Conservation (phyloP, 2,113 vertebrate species). For the Trachemys scripta region DNA sequence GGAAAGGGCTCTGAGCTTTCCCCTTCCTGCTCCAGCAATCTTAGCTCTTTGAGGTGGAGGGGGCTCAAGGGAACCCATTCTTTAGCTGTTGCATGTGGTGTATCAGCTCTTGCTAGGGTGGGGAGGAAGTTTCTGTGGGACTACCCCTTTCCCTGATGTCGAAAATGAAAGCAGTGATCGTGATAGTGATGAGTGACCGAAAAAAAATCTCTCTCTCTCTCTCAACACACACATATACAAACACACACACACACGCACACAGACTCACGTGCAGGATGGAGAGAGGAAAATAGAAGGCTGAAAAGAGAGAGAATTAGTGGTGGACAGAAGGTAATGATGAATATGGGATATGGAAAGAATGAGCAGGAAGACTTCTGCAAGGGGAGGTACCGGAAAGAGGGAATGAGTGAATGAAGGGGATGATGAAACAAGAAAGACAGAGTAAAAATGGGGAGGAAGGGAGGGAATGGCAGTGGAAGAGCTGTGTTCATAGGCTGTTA, state of each 20-base stretch:
- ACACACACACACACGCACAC: not conserved
- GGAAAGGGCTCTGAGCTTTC: not conserved
- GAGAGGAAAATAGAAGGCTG: not conserved
- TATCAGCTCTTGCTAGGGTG: not conserved
- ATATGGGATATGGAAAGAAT: not conserved
- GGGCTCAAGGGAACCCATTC: not conserved
- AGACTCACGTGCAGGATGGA: not conserved
- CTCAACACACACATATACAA: not conserved
- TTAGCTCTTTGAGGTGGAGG: not conserved
- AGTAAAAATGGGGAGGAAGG: not conserved
- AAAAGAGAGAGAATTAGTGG: not conserved
- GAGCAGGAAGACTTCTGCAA: not conserved
- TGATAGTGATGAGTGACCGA: not conserved
- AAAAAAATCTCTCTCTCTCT: not conserved
- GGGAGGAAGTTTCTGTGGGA: not conserved
- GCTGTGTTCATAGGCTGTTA: not conserved
- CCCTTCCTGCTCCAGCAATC: not conserved
- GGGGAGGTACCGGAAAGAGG: not conserved
- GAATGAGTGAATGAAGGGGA: not conserved
- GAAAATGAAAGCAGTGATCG: not conserved
- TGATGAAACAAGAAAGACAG: not conserved
- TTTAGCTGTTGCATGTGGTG: not conserved
- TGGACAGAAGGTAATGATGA: not conserved
- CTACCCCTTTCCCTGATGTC: not conserved
- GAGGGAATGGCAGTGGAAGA: not conserved